Percentiles rank a stretch among this genome's conserved stretches.
Conservation (phyloP, 2,888 invertebrate species). For the Drosophila niveifrons region DNA sequence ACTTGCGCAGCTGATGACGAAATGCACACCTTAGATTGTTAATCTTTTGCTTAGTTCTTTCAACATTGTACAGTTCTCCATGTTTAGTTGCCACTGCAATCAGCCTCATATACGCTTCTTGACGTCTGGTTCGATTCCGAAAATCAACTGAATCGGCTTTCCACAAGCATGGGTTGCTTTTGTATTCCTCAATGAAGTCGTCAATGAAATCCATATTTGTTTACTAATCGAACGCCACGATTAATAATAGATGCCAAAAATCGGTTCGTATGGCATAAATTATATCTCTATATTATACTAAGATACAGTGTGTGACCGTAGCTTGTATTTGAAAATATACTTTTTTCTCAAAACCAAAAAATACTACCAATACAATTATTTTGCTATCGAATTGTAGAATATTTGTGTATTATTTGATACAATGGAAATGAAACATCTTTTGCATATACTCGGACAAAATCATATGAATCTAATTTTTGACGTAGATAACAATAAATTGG, state of each 20-base stretch:
- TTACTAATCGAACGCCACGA: constrained; percentile 46
- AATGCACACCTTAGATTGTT: constrained; percentile 85
- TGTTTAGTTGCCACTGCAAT: constrained; percentile 85
- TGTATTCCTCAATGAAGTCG: constrained; percentile 85
- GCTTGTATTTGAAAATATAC: constrained; percentile 1
- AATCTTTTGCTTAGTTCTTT: constrained; percentile 85
- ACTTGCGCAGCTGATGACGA: constrained; percentile 84
- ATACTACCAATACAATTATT: background rate
- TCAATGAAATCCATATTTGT: constrained; percentile 84
- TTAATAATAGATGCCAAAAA: constrained; percentile 30
- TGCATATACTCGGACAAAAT: no score
- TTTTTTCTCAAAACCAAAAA: background rate
- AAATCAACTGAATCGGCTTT: constrained; percentile 84
- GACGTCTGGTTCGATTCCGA: constrained; percentile 83
- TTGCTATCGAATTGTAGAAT: background rate
- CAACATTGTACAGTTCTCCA: constrained; percentile 85
- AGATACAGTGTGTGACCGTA: constrained; percentile 30
- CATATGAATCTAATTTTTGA: no score
- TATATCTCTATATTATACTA: constrained; percentile 32
- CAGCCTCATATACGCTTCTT: constrained; percentile 84
- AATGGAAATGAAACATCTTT: constrained; percentile 6
- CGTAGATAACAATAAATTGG: no score
- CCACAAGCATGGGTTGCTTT: constrained; percentile 84
- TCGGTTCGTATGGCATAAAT: constrained; percentile 44
- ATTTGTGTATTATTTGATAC: background rate